phyloP scores from a whole-genome alignment of 1,140 invertebrate genomes.

The Melipona quadrifasciata region DNA sequence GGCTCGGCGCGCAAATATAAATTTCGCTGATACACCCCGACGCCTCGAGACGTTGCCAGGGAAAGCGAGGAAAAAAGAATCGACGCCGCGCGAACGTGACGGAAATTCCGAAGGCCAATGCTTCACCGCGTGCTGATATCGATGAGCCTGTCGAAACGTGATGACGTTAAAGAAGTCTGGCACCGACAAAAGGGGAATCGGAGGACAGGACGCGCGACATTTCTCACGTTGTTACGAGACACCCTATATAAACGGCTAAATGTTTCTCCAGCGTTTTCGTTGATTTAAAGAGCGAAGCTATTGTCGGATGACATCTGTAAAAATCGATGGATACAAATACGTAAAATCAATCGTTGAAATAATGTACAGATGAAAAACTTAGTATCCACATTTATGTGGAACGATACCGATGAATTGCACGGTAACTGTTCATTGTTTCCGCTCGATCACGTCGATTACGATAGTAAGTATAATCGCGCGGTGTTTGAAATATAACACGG shows the following conservation, averaged over 20 bases:
- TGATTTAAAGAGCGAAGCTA: too few relatives aligned
- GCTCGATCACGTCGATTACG: too few relatives aligned
- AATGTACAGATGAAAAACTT: not conserved
- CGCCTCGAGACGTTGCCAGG: not conserved
- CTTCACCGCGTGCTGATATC: not conserved
- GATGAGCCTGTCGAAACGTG: not conserved
- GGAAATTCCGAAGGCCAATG: not conserved
- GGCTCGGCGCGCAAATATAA: slow-evolving; percentile 1
- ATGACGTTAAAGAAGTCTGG: not conserved
- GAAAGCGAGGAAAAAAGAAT: not conserved
- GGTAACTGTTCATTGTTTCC: not conserved
- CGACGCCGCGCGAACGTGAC: slow-evolving; percentile 12
- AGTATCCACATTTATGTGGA: not conserved
- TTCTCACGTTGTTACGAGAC: too few relatives aligned
- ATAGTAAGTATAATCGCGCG: not conserved
- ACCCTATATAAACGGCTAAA: too few relatives aligned
- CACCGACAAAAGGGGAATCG: not conserved
- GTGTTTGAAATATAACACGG: not conserved
- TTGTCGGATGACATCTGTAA: not conserved
- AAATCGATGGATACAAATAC: not conserved
- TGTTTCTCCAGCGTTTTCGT: too few relatives aligned
- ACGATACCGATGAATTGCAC: not conserved
- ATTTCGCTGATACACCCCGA: slow-evolving; percentile 5
- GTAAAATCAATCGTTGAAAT: not conserved
- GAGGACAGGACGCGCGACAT: not conserved